These are phyloP conservation scores for Triops cancriformis DNA, from an alignment of 1,140 invertebrate genomes.

Conservation along the genomic window DNA sequence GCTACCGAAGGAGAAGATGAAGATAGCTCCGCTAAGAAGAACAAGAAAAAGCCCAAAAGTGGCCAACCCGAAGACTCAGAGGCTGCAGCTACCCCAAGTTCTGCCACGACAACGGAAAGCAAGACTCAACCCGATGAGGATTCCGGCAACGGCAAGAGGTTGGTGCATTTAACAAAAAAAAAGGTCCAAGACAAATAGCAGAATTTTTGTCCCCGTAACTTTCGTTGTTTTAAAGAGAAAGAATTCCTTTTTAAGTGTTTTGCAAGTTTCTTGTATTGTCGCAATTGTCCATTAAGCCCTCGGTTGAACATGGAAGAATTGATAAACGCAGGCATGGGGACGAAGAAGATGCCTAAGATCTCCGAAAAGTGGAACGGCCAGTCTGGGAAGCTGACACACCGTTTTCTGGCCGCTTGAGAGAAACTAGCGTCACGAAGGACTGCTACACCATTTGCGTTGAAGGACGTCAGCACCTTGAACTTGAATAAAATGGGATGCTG, in stretches of 20 bases:
- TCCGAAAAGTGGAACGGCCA: background rate
- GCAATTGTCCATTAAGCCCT: background rate
- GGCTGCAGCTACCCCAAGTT: background rate
- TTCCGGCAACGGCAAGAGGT: constrained; percentile 11
- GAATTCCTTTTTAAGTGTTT: background rate
- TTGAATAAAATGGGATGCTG: no score
- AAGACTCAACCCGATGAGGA: background rate
- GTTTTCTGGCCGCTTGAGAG: background rate
- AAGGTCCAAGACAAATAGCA: background rate
- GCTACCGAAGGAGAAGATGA: constrained; percentile 36
- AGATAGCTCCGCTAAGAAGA: constrained; percentile 36
- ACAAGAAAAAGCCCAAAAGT: constrained; percentile 40
- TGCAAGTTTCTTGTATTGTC: background rate
- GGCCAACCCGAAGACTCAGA: background rate
- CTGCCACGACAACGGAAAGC: background rate
- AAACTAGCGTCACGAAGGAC: background rate
- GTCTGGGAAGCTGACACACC: background rate
- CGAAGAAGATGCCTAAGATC: background rate
- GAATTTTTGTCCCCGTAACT: background rate
- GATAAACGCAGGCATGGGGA: background rate
- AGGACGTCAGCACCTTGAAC: no score
- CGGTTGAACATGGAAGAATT: background rate
- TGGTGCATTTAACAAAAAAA: background rate
- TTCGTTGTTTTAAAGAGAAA: background rate
- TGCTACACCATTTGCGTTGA: background rate